Base-by-base conservation (phyloP, 2,797 vertebrate species). In the Pseudochaenichthys georgianus region DNA sequence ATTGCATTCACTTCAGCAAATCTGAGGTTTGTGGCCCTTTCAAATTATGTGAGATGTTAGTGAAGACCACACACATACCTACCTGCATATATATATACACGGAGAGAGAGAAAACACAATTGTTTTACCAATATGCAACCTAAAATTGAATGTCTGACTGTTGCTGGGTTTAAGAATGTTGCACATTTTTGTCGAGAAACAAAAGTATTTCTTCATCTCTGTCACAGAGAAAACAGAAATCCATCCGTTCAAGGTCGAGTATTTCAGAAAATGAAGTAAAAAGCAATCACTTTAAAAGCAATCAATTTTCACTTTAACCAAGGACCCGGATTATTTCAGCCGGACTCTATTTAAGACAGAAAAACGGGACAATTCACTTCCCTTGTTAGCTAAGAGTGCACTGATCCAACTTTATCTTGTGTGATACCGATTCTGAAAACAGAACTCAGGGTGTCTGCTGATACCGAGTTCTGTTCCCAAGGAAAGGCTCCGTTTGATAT, bases 1-100 rank as follows among this genome's bases (percentile, higher is more conserved):
- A 89, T 88, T 87, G 71, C 72, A 64, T 81, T 82, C 67, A 73
- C 70, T 78, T 75, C 21, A 78, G 84, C 81, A 79, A 82, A 80
- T 76, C 58, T 17, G 34, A 48, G 76, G 76, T 59, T 73, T 52
- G 58, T 21, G 86, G 77, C 75, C 70, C 68, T 84, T 79, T 87
- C 19, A 82, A 83, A 84, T 13, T 10, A 69, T 70, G 41, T 50
- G 51, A 82, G 76, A 84, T 85, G 83, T 65, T 72, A 79, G 69
- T 12, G n/a, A 45, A 31, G 19, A 75, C 59, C 79, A 75, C 48
- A 69, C 51, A 76, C 42, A 73, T 13, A 60, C n/a, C 38, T 54
- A 12, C 41, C 23, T 43, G 15, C 38, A 34, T 5, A 43, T 5
- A 64, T 41, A 34, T 57, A 34, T 57, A 38, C 57, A 59, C 34